Base-by-base conservation (phyloP, 2,797 vertebrate species). In the Pelobates cultripes region DNA sequence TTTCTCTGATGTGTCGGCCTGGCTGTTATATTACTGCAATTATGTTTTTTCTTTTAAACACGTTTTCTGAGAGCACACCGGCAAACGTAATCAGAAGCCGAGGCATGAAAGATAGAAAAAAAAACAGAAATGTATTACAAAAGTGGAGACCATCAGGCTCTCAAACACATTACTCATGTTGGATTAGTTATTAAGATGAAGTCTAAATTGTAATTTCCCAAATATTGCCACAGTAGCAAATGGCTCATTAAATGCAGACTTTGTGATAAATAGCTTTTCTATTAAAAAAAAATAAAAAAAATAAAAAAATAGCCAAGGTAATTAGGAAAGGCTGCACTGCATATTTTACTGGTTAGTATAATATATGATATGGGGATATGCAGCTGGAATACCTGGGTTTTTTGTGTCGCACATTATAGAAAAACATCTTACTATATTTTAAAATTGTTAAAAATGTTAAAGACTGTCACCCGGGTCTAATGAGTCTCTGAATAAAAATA, bases 191-290 rank as follows among this genome's bases (percentile, higher is more conserved):
- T 79, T 83, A 79, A 79, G 77, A 75, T 47, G 63, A 28, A 79
- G 55, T 43, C 77, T 83, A 75, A 83, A 79, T 79, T 75, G 73
- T 83, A 83, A 83, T 83, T 83, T 83, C 82, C 82, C 72, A 83
- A 83, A 83, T 83, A 83, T 79, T 83, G 82, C 82, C 77, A 83
- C 82, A 79, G 82, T 72, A 83, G 82, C 82, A 83, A 83, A 83
- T 79, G 82, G 82, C 82, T 83, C 82, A 79, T 83, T 83, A 83
- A 83, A 83, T 83, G 60, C 72, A 75, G 82, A 83, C 77, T 83
- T 75, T 75, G 57, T 83, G 82, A 83, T 79, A 44, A 79, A 83
- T 83, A 70, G 82, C 82, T 79, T 83, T 80, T 79, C 72, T 66
- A 7, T 77, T 78, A 28, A 66, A 73, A 76, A 70, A 74, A 78